Evolutionary conservation across 2,113 vertebrate genomes (phyloP), one percentile per base, ranked within the genome.

Genomic region (Oenanthe melanoleuca): DNA sequence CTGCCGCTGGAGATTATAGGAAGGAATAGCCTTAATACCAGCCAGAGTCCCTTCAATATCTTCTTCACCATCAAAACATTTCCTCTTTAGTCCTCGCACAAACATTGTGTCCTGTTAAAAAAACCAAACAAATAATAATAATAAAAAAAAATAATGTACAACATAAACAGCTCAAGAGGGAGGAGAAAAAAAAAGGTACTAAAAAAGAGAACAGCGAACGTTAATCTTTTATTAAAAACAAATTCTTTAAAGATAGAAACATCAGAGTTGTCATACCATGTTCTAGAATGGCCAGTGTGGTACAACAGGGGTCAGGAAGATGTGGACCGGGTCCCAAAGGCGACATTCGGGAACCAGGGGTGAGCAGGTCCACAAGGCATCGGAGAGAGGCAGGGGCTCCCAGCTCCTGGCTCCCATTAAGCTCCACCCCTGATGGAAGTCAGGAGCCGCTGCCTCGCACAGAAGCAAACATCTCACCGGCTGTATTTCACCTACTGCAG

Each of bases 1-100:
- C 98, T 99, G 99, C 21, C 99, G 98, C 98, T 99, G 99, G 64
- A 99, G 98, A 83, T 98, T 99, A 88, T 99, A 99, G 15, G 98
- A 98, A n/a, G 98, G 98, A 67, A 97, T 92, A 53, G 98, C 93
- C 81, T 96, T 97, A 81, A 97, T 88, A 63, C 98, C 96, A 40
- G 96, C 96, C 84, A 96, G 96, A 79, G 95, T 95, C 67, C 97
- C 98, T 31, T 98, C 98, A 66, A 91, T 96, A 14, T 97, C 97
- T 88, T 98, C 99, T 89, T 98, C 98, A 1, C 95, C 97, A 16
- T 99, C 99, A 12, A 97, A 96, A 92, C 98, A 98, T 97, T 99
- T 99, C 95, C 99, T 98, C 96, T 99, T 99, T 60, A 98, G 96
- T 97, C 99, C 99, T 96, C 99, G 98, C 57, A 98, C 97, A 97